These are phyloP conservation scores for Gymnothorax javanicus DNA, from an alignment of 2,797 vertebrate genomes.

Conservation along the genomic window DNA sequence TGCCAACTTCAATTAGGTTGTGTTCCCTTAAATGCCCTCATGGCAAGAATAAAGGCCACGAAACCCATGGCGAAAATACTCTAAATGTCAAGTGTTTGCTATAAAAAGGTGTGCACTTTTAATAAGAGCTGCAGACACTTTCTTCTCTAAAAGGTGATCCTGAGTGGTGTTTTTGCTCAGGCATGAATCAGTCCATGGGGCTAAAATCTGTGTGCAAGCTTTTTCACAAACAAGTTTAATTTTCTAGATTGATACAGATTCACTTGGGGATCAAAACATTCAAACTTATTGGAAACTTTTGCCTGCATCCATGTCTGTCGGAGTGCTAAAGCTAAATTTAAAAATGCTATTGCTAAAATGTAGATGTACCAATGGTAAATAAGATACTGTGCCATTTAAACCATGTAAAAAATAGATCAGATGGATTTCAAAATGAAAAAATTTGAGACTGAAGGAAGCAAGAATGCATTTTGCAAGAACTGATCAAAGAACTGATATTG, in stretches of 20 bases:
- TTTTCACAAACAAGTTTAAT: background rate
- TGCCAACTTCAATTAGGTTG: background rate
- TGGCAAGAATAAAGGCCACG: constrained; percentile 20
- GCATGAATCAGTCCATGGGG: background rate
- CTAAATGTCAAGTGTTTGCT: constrained; percentile 26
- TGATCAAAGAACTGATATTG: too few species aligned
- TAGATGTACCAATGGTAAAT: too few species aligned
- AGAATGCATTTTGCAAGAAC: background rate
- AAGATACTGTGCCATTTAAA: too few species aligned
- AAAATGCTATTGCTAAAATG: too few species aligned
- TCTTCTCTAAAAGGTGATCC: background rate
- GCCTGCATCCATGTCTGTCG: too few species aligned
- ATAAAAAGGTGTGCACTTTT: background rate
- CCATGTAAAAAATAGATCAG: too few species aligned
- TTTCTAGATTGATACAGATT: background rate
- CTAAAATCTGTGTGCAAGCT: background rate
- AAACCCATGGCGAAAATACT: constrained; percentile 12
- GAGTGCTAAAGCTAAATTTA: too few species aligned
- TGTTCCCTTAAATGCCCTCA: background rate
- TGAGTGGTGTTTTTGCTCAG: background rate
- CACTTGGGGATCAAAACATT: too few species aligned
- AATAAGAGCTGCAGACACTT: background rate
- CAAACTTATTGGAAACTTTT: too few species aligned
- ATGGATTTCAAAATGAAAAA: too few species aligned
- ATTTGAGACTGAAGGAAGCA: background rate